Base-by-base conservation (phyloP, 2,797 vertebrate species). In the Molossus molossus region DNA sequence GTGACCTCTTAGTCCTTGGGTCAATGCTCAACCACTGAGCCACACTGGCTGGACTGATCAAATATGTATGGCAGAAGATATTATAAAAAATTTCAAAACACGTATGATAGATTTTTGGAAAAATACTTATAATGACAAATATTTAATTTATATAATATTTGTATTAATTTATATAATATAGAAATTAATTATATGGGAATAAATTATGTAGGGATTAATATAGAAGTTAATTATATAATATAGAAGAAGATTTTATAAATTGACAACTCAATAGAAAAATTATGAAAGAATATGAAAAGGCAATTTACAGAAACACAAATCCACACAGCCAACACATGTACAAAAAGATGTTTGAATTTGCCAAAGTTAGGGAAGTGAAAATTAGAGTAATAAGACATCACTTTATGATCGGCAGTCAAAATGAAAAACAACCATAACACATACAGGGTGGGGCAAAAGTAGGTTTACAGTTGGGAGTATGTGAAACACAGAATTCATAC, bases 181-280 rank as follows among this genome's bases (percentile, higher is more conserved):
- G 53, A 67, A 62, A 67, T 58, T 45, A 89, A 77, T 58, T 83
- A 33, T 69, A 62, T 33, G 23, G 53, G 48, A 83, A 29, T 73
- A 45, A 81, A 70, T 37, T 70, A 62, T 25, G 33, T 33, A 60
- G 57, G n/a, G 23, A 65, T 76, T 75, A 67, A 10, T 37, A 27
- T 50, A 58, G 20, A 9, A 75, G 65, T 73, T 73, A 73, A 75
- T 60, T 88, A 45, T 27, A 69, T n/a, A 81, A 55, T 55, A 53
- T n/a, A 70, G 70, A n/a, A 72, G 96, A 50, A 45, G 13, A 88
- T 55, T 89, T 90, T 89, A 83, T 58, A 65, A 96, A 77, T 50
- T 94, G 27, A 13, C 45, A 75, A 37, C 45, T 33, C 20, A 53
- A 27, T 12, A 87, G 86, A 75, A 85, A 95, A 91, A 65, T 37